phyloP scores from a whole-genome alignment of 2,113 vertebrate genomes.

The Pavo muticus region DNA sequence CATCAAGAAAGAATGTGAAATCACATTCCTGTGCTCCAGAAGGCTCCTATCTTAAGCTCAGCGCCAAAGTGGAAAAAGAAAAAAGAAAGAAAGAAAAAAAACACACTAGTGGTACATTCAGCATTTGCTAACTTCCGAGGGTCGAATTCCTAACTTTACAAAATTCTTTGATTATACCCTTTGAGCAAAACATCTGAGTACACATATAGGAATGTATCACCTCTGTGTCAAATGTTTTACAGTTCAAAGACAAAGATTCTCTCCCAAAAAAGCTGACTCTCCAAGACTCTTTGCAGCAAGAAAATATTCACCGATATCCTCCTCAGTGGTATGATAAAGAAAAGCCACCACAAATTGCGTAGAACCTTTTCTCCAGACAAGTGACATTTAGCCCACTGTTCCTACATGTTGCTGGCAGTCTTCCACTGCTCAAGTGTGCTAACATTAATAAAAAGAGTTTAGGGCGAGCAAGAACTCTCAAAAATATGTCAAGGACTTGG shows the following conservation, averaged over 20 bases:
- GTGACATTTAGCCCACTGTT: constrained; percentile 40
- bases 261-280: background rate
- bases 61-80: background rate
- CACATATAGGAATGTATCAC: background rate
- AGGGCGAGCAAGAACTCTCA: background rate
- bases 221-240: background rate
- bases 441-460: background rate
- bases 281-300: background rate
- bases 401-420: background rate
- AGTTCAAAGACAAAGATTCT: background rate
- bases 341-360: background rate
- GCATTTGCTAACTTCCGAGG: background rate
- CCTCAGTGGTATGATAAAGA: background rate
- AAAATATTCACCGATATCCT: background rate
- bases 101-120: background rate
- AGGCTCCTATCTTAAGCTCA: background rate
- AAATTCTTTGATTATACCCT: background rate
- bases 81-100: background rate
- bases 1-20: background rate
- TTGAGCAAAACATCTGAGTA: accelerated
- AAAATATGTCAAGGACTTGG: background rate
- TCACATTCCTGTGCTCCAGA: background rate
- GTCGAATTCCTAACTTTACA: background rate
- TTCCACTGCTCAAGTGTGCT: background rate
- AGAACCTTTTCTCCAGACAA: background rate